phyloP scores from a whole-genome alignment of 1,140 invertebrate genomes.

The Drosophila arawakana region DNA sequence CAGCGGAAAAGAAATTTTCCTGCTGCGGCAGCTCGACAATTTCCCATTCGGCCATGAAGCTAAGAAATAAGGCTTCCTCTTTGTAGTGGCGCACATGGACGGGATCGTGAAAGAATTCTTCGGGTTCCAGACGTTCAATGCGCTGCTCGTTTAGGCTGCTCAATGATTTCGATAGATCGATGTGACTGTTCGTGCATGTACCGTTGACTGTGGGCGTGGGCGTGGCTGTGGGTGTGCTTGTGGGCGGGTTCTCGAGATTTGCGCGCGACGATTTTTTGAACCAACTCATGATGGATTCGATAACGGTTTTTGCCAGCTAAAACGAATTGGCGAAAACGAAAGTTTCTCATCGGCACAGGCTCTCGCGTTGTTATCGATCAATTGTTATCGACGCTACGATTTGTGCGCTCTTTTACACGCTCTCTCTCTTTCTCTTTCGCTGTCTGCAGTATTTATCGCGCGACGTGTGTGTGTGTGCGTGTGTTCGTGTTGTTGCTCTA shows the following conservation, averaged over 20 bases:
- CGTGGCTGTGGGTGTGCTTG: not conserved
- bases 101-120: conserved; percentile 82
- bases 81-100: conserved; percentile 75
- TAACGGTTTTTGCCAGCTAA: conserved; percentile 87
- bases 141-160: conserved; percentile 52
- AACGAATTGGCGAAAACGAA: conserved; percentile 87
- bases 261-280: conserved; percentile 87
- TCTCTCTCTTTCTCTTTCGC: not conserved
- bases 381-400: not conserved
- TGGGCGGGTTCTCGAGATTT: conserved; percentile 84
- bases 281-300: conserved; percentile 87
- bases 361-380: conserved; percentile 37
- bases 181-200: too few species aligned
- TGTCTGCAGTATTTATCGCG: not conserved
- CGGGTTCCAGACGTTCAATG: conserved; percentile 75
- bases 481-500: conserved; percentile 63
- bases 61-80: conserved; percentile 74
- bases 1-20: conserved; percentile 72
- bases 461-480: not conserved
- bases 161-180: conserved; percentile 57
- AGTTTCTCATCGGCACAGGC: conserved; percentile 87
- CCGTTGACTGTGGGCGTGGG: not conserved
- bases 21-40: conserved; percentile 72
- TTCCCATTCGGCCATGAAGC: conserved; percentile 82
- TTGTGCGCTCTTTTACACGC: not conserved